phyloP scores from a whole-genome alignment of 2,113 vertebrate genomes.

The Eurystomus gularis region DNA sequence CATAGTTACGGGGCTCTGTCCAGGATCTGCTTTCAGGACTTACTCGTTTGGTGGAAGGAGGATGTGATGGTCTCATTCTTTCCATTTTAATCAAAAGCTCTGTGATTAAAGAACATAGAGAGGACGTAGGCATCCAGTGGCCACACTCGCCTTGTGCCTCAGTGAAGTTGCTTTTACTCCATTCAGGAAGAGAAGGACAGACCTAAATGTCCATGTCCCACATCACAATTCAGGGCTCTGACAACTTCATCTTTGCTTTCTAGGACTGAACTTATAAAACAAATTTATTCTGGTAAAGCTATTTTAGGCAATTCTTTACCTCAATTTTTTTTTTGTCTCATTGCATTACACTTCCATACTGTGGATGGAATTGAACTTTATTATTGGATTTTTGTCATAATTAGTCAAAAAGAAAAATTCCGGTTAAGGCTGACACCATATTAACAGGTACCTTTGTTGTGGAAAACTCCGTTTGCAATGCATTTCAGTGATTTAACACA shows the following conservation, averaged over 20 bases:
- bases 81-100: not conserved
- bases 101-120: not conserved
- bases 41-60: not conserved
- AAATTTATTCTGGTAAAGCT: not conserved
- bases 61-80: not conserved
- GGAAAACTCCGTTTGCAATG: not conserved
- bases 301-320: not conserved
- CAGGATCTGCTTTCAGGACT: not conserved
- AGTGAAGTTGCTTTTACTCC: not conserved
- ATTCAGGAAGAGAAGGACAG: not conserved
- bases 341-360: not conserved
- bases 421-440: not conserved
- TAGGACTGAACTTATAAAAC: not conserved
- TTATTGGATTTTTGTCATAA: not conserved
- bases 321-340: not conserved
- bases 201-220: not conserved
- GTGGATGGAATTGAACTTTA: not conserved
- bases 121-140: not conserved
- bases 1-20: not conserved
- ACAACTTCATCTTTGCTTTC: not conserved
- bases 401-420: not conserved
- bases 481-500: not conserved
- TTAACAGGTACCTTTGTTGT: not conserved
- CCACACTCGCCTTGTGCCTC: not conserved
- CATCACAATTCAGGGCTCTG: not conserved